These are phyloP conservation scores for Hemitrygon akajei DNA, from an alignment of 2,797 vertebrate species.

Conservation along the genomic window DNA sequence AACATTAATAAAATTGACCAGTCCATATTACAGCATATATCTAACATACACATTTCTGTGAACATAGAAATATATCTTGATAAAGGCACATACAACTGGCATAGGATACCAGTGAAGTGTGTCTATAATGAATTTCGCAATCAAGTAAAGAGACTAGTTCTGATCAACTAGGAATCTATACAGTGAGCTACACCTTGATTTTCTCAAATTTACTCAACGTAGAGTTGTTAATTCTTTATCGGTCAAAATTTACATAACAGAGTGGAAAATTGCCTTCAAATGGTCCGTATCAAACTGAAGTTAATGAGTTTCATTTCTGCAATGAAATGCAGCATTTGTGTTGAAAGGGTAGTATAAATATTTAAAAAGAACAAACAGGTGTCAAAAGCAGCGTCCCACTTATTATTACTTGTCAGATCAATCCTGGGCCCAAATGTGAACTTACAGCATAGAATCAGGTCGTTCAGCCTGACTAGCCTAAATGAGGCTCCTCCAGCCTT, in stretches of 20 bases:
- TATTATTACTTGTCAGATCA: neutral
- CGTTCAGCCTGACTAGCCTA: neutral
- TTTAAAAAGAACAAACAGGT: neutral
- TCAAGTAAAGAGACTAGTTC: neutral
- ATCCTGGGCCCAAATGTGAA: neutral
- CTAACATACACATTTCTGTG: constrained; percentile 3
- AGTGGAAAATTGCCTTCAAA: neutral
- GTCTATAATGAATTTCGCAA: neutral
- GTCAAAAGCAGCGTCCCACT: neutral
- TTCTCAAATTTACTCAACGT: neutral
- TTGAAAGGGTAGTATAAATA: neutral
- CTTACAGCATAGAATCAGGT: neutral
- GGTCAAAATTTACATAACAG: neutral
- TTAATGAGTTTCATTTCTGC: neutral
- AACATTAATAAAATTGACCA: constrained; percentile 11
- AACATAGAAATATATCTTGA: constrained; percentile 14
- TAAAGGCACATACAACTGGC: constrained; percentile 8
- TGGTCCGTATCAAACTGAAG: neutral
- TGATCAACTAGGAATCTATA: neutral
- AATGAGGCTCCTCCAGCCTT: neutral
- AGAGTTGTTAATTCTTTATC: neutral
- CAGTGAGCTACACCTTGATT: neutral
- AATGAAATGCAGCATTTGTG: neutral
- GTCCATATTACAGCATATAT: constrained; percentile 17
- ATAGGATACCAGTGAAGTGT: constrained; percentile 11